Evolutionary conservation across 2,113 vertebrate species (phyloP).

Genomic region (Periophthalmus modestus): DNA sequence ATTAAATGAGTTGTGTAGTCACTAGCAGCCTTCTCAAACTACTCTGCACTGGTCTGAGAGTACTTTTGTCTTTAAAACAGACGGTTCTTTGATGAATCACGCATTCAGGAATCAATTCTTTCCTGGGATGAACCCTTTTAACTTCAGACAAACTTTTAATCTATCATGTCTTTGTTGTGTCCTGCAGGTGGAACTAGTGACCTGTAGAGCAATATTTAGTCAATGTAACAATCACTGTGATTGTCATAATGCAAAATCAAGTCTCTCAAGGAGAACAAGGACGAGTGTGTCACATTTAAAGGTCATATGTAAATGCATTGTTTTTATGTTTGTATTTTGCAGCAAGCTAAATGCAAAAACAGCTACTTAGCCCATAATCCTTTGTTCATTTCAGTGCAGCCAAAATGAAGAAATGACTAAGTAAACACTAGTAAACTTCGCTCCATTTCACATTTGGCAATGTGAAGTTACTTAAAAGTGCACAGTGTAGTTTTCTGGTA

Average conservation of each 20-base stretch:
- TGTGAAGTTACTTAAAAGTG: too few relatives aligned
- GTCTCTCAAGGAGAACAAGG: too few relatives aligned
- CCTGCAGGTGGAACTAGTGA: conserved; percentile 29
- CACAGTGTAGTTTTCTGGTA: too few relatives aligned
- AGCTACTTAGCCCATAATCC: too few relatives aligned
- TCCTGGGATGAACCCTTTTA: conserved; percentile 13
- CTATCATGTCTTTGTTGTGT: neutral
- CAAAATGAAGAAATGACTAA: neutral
- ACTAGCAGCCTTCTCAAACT: neutral
- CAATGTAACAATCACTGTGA: too few relatives aligned
- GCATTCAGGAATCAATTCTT: conserved; percentile 4
- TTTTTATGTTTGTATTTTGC: too few relatives aligned
- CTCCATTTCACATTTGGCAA: too few relatives aligned
- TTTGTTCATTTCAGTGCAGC: neutral
- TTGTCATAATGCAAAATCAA: too few relatives aligned
- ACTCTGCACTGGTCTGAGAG: neutral
- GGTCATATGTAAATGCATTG: too few relatives aligned
- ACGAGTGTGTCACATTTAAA: too few relatives aligned
- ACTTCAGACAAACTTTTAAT: conserved; percentile 38
- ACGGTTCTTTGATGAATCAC: conserved; percentile 11
- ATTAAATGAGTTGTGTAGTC: too few relatives aligned
- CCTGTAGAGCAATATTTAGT: neutral
- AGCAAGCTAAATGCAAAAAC: too few relatives aligned
- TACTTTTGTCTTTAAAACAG: neutral
- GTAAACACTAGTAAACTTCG: neutral